Percentiles rank a stretch among this genome's conserved stretches.
Conservation (phyloP, 1,140 invertebrate genomes). For the Saccostrea glomerata region DNA sequence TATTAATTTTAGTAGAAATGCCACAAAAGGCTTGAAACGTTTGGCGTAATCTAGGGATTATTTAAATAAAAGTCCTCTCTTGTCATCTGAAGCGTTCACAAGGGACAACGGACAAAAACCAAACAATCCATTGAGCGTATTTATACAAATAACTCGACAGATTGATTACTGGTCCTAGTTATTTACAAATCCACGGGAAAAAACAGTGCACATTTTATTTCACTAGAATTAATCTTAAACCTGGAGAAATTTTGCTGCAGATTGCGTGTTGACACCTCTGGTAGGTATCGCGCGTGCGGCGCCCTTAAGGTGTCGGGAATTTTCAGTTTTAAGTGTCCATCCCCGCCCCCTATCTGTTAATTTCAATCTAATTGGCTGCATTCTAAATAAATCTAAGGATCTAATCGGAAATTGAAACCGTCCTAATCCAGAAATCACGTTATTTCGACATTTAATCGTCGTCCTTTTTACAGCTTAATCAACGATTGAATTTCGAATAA, state of each 20-base stretch:
- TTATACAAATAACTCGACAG: not conserved
- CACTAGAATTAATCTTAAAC: not conserved
- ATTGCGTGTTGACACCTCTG: slow-evolving; percentile 14
- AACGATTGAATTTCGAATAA: slow-evolving; percentile 24
- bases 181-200: slow-evolving; percentile 1
- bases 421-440: slow-evolving; percentile 36
- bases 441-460: slow-evolving; percentile 18
- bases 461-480: slow-evolving; percentile 8
- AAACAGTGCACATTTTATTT: slow-evolving; percentile 21
- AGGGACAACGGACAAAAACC: not conserved
- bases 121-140: slow-evolving; percentile 27
- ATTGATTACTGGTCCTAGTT: slow-evolving; percentile 6
- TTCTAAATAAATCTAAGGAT: slow-evolving; percentile 26
- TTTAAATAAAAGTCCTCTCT: not conserved
- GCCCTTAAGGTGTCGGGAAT: slow-evolving; percentile 13
- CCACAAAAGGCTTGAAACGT: not conserved
- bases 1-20: slow-evolving; percentile 6
- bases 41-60: not conserved
- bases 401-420: slow-evolving; percentile 30
- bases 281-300: slow-evolving; percentile 10
- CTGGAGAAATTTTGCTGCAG: slow-evolving; percentile 8
- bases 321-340: not conserved
- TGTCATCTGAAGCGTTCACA: not conserved
- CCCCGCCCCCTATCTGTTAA: slow-evolving; percentile 12
- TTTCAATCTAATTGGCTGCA: slow-evolving; percentile 28